Evolutionary conservation across 2,888 invertebrate genomes (phyloP).

Genomic region (Oxystoma pomonae): DNA sequence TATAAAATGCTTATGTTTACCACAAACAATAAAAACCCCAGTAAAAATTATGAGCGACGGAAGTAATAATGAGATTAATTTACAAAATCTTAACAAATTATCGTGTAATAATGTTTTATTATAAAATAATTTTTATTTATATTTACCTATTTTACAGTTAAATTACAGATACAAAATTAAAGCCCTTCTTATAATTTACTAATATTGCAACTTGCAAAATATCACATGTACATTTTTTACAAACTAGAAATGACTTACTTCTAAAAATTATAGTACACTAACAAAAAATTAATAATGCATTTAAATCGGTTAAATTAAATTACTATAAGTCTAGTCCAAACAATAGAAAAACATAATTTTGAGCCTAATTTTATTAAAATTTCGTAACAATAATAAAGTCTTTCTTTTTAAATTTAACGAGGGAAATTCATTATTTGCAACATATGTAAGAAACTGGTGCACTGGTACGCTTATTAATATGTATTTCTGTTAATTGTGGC

Average conservation of each 20-base stretch:
- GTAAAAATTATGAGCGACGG: too few relatives aligned
- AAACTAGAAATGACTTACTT: background rate
- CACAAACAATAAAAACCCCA: background rate
- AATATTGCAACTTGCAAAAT: background rate
- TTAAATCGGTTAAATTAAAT: too few relatives aligned
- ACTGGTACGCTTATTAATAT: too few relatives aligned
- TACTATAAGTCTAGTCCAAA: too few relatives aligned
- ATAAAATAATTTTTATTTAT: background rate
- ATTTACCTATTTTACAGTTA: background rate
- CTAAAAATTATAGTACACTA: background rate
- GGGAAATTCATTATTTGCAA: too few relatives aligned
- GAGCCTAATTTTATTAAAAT: too few relatives aligned
- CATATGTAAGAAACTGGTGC: too few relatives aligned
- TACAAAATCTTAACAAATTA: background rate
- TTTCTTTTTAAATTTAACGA: too few relatives aligned
- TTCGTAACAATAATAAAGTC: too few relatives aligned
- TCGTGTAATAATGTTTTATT: background rate
- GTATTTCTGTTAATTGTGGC: too few relatives aligned
- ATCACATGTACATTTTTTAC: background rate
- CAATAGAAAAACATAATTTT: too few relatives aligned
- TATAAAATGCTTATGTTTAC: background rate
- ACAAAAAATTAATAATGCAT: background rate
- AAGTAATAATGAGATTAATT: background rate
- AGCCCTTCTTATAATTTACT: background rate
- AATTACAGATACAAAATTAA: background rate